Evolutionary conservation across 2,888 invertebrate species (phyloP).

Genomic region (Sinhomidia bicolor): DNA sequence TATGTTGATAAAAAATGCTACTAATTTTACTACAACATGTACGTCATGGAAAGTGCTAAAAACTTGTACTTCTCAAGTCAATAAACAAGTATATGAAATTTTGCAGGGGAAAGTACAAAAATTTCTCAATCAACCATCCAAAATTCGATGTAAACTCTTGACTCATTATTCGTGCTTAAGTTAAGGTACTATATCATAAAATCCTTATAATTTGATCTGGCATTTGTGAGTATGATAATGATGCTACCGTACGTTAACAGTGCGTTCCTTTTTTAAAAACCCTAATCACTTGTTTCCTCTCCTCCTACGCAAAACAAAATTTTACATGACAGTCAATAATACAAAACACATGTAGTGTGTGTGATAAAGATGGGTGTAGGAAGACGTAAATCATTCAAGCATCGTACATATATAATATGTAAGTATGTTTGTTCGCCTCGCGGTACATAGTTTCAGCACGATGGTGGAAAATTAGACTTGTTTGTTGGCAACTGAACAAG

Average conservation of each 20-base stretch:
- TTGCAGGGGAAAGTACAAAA: background rate
- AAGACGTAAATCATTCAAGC: background rate
- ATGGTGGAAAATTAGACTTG: constrained; percentile 36
- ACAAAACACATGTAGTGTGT: constrained; percentile 8
- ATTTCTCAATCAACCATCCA: background rate
- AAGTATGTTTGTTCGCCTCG: background rate
- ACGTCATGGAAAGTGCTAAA: background rate
- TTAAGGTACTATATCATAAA: too few species aligned
- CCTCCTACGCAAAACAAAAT: constrained; percentile 38
- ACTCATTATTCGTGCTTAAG: background rate
- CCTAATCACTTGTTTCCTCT: constrained; percentile 41
- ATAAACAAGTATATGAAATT: background rate
- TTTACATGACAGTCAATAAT: constrained; percentile 38
- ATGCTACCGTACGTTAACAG: background rate
- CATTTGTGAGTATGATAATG: too few species aligned
- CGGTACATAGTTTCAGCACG: background rate
- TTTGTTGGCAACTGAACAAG: constrained; percentile 57
- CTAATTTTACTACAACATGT: background rate
- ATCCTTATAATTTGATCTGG: too few species aligned
- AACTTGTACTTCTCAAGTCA: background rate
- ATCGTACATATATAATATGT: background rate
- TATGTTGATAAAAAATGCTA: background rate
- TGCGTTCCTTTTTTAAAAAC: background rate
- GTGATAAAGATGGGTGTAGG: background rate
- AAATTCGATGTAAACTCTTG: background rate